phyloP scores from a whole-genome alignment of 2,113 vertebrate genomes.

The Falco punctatus region DNA sequence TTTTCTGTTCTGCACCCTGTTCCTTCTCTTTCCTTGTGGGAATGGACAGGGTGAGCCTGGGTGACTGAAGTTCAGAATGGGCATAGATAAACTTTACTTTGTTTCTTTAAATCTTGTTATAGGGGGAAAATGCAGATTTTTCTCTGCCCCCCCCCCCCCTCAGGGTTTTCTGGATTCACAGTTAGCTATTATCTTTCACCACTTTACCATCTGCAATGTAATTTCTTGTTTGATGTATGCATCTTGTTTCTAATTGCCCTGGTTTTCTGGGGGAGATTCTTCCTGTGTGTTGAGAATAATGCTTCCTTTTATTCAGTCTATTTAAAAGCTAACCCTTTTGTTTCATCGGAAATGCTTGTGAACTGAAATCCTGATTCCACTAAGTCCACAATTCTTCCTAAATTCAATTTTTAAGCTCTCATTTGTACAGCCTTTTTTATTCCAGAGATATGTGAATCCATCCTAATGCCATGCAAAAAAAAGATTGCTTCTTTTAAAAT shows the following conservation, averaged over 20 bases:
- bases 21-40: not conserved
- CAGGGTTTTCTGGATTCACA: not conserved
- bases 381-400: not conserved
- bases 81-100: not conserved
- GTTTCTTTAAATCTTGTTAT: not conserved
- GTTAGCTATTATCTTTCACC: not conserved
- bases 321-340: not conserved
- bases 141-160: too few relatives aligned
- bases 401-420: not conserved
- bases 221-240: not conserved
- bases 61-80: not conserved
- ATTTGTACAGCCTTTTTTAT: not conserved
- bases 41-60: not conserved
- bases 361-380: not conserved
- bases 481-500: not conserved
- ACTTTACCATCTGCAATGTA: not conserved
- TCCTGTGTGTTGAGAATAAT: not conserved
- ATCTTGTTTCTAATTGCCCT: not conserved
- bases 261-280: not conserved
- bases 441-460: not conserved
- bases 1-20: not conserved
- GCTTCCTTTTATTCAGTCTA: not conserved
- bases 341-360: not conserved
- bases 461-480: not conserved
- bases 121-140: not conserved